These are phyloP conservation scores for Tenualosa ilisha DNA, from an alignment of 2,797 vertebrate species.

Conservation along the genomic window DNA sequence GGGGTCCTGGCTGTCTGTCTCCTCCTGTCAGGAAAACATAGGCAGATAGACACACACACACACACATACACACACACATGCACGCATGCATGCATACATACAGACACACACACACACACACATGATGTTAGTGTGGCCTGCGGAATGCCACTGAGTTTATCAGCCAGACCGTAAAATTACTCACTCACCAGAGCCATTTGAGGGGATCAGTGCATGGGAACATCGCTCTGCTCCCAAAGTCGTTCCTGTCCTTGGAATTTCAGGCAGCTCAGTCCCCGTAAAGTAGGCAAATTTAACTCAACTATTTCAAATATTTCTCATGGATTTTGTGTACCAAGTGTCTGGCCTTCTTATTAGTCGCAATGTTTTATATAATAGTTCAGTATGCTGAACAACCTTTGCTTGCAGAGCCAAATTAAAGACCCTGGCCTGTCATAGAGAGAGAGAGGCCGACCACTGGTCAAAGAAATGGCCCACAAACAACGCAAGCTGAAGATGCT, in stretches of 20 bases:
- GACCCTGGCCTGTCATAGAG: background rate
- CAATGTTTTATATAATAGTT: conserved; percentile 12
- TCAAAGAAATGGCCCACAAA: background rate
- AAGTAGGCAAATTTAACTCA: conserved; percentile 4
- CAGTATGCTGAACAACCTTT: background rate
- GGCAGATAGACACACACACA: background rate
- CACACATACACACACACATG: background rate
- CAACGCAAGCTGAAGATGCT: background rate
- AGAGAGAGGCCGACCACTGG: background rate
- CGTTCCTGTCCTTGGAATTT: conserved; percentile 6
- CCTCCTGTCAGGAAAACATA: conserved; percentile 62
- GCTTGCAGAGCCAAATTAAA: background rate
- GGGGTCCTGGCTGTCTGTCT: conserved; percentile 42
- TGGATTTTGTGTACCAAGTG: conserved; percentile 7
- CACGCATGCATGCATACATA: background rate
- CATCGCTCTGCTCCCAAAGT: conserved; percentile 35
- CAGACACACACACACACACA: background rate
- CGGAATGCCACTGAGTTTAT: conserved; percentile 31
- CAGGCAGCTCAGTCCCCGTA: conserved; percentile 19
- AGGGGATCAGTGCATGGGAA: conserved; percentile 25
- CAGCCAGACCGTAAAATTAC: conserved; percentile 18
- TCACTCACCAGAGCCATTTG: background rate
- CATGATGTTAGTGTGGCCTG: background rate
- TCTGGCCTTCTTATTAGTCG: background rate
- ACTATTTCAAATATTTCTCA: conserved; percentile 15